phyloP scores from a whole-genome alignment of 2,797 vertebrate species.

The Sorex maritimensis region DNA sequence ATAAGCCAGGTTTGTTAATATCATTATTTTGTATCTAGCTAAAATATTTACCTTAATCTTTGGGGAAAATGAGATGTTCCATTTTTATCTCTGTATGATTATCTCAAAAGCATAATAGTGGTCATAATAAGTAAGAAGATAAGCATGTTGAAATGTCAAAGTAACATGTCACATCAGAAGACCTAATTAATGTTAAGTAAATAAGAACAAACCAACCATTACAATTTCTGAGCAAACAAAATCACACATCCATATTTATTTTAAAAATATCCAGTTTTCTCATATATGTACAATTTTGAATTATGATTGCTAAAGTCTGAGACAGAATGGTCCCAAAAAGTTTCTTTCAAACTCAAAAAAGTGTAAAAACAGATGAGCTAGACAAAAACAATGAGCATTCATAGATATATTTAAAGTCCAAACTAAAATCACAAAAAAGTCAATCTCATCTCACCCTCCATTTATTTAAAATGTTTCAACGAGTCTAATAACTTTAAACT shows the following conservation, averaged over 20 bases:
- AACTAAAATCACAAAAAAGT: conserved; percentile 39
- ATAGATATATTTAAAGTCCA: neutral
- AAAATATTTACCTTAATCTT: conserved; percentile 41
- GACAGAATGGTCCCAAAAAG: neutral
- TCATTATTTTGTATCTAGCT: neutral
- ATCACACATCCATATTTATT: neutral
- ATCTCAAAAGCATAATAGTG: conserved; percentile 29
- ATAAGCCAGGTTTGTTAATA: neutral
- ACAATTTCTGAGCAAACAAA: conserved; percentile 43
- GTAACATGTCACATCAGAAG: conserved; percentile 16
- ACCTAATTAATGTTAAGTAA: conserved; percentile 54
- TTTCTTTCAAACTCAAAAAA: conserved; percentile 55
- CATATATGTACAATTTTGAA: neutral
- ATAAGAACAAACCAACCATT: conserved; percentile 38
- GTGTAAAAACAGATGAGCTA: neutral
- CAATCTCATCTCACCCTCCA: neutral
- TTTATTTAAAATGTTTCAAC: conserved; percentile 45
- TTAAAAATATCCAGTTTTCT: conserved; percentile 12
- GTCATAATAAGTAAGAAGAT: conserved; percentile 48
- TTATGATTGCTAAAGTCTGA: conserved; percentile 12
- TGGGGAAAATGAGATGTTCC: neutral
- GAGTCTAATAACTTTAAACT: conserved; percentile 52
- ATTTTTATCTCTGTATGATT: conserved; percentile 25
- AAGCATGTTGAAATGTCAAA: conserved; percentile 67
- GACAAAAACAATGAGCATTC: neutral